Evolutionary conservation across 2,113 vertebrate genomes (phyloP), one percentile per base, ranked within the genome.

Genomic region (Astatoreochromis straeleni): DNA sequence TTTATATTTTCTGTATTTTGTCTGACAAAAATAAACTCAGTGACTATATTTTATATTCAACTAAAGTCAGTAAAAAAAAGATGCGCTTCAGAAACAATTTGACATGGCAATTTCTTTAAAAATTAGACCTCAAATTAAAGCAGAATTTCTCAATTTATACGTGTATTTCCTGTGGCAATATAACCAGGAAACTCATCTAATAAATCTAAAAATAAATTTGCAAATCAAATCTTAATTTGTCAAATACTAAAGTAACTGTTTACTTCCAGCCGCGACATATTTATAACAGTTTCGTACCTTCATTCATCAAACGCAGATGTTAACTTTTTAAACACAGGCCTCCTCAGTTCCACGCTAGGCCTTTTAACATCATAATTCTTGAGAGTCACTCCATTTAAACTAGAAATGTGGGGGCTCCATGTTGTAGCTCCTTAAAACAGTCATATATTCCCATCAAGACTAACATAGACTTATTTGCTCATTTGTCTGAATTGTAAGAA

Each of bases 401-500:
- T 93, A 88, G 54, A 91, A 95, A 93, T 38, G 79, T 88, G 85
- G 53, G 73, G 63, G 81, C 82, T 89, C 82, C 14, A n/a, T 84
- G 82, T 90, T 92, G 79, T 75, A 93, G 78, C 82, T 86, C 81
- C 84, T 79, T 83, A 68, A 85, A 91, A 86, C 35, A 90, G 55
- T 91, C 90, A 89, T 92, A 92, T 95, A 90, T 93, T 92, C 84
- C 89, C 84, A 85, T 95, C 93, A 94, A 81, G 89, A 84, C 92
- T 91, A 94, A 94, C 93, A 83, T 92, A 82, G 80, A 94, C 85
- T 90, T 92, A 89, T 95, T 94, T 94, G 90, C 92, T 94, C 93
- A 92, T 94, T 95, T 96, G 88, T 95, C 84, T 95, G 85, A 92
- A 90, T 94, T 94, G 94, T 91, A 92, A 29, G 87, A 90, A 92